Base-by-base conservation (phyloP, 2,888 invertebrate genomes). In the Bellardia bayeri region DNA sequence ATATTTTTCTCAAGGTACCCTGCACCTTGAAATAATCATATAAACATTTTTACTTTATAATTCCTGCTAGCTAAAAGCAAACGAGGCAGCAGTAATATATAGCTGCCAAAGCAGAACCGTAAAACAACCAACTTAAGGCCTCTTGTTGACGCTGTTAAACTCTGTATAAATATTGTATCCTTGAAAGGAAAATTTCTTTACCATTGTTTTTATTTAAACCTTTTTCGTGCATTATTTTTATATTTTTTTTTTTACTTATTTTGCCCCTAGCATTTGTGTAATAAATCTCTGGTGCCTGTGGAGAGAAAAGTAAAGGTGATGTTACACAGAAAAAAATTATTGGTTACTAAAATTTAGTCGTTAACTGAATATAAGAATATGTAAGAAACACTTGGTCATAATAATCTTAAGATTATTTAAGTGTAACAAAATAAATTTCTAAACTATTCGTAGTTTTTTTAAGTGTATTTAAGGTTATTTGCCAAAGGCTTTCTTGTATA, bases 11-110 rank as follows among this genome's bases (percentile, higher is more conserved):
- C 16, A 14, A 33, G 45, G 69, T 49, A 33, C 3, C 58, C 13
- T 68, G 16, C n/a, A 72, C 72, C 72, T 72, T 72, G 63, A 71
- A 61, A 71, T 80, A 63, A 71, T 71, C 80, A 63, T 54, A 71
- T 63, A 30, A 69, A 69, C 23, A 68, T 14, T 56, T 68, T 56
- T 79, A 42, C 68, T 68, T 14, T 49, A n/a, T 51, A 51, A n/a
- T 14, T 51, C 51, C n/a, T 42, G 16, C 72, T 4, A 23, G 33
- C 5, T 7, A 14, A 74, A 58, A 13, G 14, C 7, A 45, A 23
- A 42, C 14, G 14, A 83, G 45, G 76, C 30, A 56, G 71, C 40
- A 66, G 1, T 13, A 16, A 40, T 16, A 54, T 45, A 45, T 11
- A 45, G 45, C 45, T 11, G 2, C 11, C 8, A 63, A 68, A 61